Base-by-base conservation (phyloP, 2,797 vertebrate genomes). In the Pseudotriccus pelzelni region DNA sequence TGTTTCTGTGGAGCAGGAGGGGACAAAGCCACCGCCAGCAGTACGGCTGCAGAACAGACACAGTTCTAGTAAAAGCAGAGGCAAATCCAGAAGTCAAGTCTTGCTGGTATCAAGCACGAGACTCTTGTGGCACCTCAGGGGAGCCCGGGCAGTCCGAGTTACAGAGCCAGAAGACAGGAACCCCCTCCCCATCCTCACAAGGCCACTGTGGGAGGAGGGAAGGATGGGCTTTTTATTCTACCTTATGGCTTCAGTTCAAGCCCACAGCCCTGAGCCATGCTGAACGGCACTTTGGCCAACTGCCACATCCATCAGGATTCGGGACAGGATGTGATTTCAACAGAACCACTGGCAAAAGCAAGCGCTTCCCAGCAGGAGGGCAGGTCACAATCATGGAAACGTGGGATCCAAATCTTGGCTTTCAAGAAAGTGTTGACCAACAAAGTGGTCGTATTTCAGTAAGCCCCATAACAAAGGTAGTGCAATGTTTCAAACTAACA, bases 271-370 rank as follows among this genome's bases (percentile, higher is more conserved):
- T 49, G 12, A 43, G 18, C 32, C 70, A 19, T 0, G 23, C n/a
- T 17, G 83, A 94, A n/a, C 0, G 12, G 58, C 53, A 53, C 84
- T 62, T 28, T 0, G 1, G 82, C 87, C 62, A 44, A 72, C 32
- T 66, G 76, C 62, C 90, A 25, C 85, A 30, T 43, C 74, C 83
- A 69, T 0, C 3, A 81, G 59, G 39, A 56, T 34, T 53, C 30
- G 1, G 43, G 52, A 67, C 74, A 95, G 93, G 90, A 95, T 83
- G 86, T 32, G 88, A 91, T 85, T 93, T 82, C 93, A 89, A 30
- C 5, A 90, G 78, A 79, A 46, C 44, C 55, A 58, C 85, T 90
- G 94, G 92, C 77, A 87, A 79, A 70, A 87, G 46, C 75, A 39
- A 82, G 34, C 2, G 1, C 53, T 90, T 37, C 86, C 74, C 95